A percentile compares a stretch with the other conserved stretches of the same genome.
Conservation (phyloP, 1,140 invertebrate genomes). For the Hycleus cichorii region DNA sequence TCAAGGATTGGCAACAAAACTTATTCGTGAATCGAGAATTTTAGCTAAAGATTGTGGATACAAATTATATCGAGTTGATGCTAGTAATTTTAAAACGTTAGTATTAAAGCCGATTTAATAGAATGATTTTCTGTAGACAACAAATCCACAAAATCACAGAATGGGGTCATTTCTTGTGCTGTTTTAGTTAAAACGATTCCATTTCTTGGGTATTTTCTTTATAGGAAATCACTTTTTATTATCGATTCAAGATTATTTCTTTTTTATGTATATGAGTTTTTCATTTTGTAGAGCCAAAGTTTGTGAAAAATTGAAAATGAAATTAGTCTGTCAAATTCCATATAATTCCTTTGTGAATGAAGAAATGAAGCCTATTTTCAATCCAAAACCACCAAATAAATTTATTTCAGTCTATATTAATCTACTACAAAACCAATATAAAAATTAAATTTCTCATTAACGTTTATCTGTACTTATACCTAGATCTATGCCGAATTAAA, state of each 20-base stretch:
- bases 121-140: background rate
- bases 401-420: constrained; percentile 32
- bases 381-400: constrained; percentile 29
- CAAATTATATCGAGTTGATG: constrained; percentile 41
- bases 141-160: background rate
- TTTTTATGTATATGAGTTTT: background rate
- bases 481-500: too few relatives aligned
- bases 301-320: constrained; percentile 34
- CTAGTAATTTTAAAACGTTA: constrained; percentile 37
- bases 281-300: constrained; percentile 31
- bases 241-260: background rate
- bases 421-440: background rate
- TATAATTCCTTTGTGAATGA: constrained; percentile 32
- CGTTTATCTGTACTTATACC: too few relatives aligned
- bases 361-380: constrained; percentile 30
- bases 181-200: too few relatives aligned
- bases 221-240: too few relatives aligned
- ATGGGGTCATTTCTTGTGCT: too few relatives aligned
- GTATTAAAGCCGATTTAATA: background rate
- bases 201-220: too few relatives aligned
- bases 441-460: too few relatives aligned
- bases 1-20: constrained; percentile 35
- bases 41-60: constrained; percentile 41
- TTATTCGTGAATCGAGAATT: constrained; percentile 40
- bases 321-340: constrained; percentile 33